Conservation (phyloP, 92 coral and sea anemone species). For the Muricea muricata region DNA sequence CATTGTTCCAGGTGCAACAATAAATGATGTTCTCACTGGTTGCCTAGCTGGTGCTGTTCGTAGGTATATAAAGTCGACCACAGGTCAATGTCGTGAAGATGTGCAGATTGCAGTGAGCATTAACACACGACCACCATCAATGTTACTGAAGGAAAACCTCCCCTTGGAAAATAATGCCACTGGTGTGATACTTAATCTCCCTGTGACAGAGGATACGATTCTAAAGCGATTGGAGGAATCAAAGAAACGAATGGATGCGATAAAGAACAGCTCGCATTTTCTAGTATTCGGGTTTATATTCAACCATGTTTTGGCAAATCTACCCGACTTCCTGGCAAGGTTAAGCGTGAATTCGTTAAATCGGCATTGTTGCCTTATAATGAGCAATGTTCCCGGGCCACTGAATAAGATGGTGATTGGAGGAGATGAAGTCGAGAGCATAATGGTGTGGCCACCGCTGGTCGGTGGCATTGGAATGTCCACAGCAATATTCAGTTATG, state of each 20-base stretch:
- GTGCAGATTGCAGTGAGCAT: slow-evolving; percentile 89
- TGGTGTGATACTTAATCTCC: slow-evolving; percentile 81
- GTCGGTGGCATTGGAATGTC: slow-evolving; percentile 93
- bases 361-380: slow-evolving; percentile 82
- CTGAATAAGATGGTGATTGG: slow-evolving; percentile 81
- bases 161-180: slow-evolving; percentile 94
- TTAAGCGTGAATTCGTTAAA: slow-evolving; percentile 82
- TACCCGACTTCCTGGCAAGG: slow-evolving; percentile 86
- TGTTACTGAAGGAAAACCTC: slow-evolving; percentile 77
- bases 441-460: slow-evolving; percentile 96
- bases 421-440: slow-evolving; percentile 78
- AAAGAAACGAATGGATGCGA: slow-evolving; percentile 88
- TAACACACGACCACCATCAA: slow-evolving; percentile 83
- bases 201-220: slow-evolving; percentile 74
- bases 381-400: slow-evolving; percentile 96
- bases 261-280: slow-evolving; percentile 90
- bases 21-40: slow-evolving; percentile 92
- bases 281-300: slow-evolving; percentile 82
- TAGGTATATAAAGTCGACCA: slow-evolving; percentile 77
- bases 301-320: slow-evolving; percentile 77
- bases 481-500: slow-evolving; percentile 89
- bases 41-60: slow-evolving; percentile 96
- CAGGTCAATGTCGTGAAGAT: slow-evolving; percentile 77
- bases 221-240: slow-evolving; percentile 80
- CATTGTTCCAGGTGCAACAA: slow-evolving; percentile 77